Percentiles rank a stretch among this genome's conserved stretches.
Conservation (phyloP, 1,140 invertebrate genomes). For the Apis mellifera region DNA sequence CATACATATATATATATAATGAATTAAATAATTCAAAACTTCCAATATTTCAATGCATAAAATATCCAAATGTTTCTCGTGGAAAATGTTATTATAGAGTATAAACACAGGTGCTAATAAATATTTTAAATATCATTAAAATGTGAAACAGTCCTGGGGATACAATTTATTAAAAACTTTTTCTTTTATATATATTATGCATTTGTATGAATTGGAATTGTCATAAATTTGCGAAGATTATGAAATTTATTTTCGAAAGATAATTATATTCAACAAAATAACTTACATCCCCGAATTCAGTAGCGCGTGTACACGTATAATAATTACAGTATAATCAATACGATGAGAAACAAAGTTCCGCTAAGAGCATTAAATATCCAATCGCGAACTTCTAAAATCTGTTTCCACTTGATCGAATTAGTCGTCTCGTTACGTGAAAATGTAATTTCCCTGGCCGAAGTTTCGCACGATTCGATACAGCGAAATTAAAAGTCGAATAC, state of each 20-base stretch:
- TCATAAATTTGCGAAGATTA: not conserved
- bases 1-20: not conserved
- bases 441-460: not conserved
- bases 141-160: not conserved
- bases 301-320: not conserved
- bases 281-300: no score
- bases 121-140: not conserved
- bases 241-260: not conserved
- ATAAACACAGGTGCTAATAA: not conserved
- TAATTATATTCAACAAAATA: not conserved
- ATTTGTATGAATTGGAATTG: not conserved
- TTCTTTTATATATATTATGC: no score
- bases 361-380: constrained; percentile 16
- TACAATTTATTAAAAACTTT: not conserved
- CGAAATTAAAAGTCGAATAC: constrained; percentile 1
- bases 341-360: not conserved
- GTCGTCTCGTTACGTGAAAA: not conserved
- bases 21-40: not conserved
- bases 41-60: no score
- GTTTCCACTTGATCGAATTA: constrained; percentile 16
- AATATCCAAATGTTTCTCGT: not conserved
- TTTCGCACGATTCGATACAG: not conserved
- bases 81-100: not conserved
- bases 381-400: constrained; percentile 8
- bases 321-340: not conserved